Percentiles rank a stretch among this genome's conserved stretches.
Conservation (phyloP, 2,113 vertebrate genomes). For the Upupa epops region DNA sequence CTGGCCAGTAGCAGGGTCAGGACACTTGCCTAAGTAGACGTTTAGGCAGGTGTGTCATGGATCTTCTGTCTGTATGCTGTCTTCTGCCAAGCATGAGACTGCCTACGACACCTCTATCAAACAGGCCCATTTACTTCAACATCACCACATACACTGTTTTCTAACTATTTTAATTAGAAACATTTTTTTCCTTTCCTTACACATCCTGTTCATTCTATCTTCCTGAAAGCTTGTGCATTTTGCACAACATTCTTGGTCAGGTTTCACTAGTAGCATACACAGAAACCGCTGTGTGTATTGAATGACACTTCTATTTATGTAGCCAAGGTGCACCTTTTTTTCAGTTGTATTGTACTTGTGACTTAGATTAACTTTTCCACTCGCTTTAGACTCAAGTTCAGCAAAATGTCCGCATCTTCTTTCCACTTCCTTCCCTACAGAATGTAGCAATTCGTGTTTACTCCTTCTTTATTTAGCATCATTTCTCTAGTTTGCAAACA, state of each 20-base stretch:
- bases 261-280: neutral
- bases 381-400: neutral
- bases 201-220: neutral
- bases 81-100: neutral
- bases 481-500: neutral
- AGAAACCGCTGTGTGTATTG: neutral
- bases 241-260: neutral
- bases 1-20: neutral
- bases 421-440: neutral
- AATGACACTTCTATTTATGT: neutral
- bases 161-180: conserved; percentile 18
- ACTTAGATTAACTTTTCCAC: neutral
- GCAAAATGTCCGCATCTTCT: neutral
- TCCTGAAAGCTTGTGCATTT: neutral
- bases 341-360: neutral
- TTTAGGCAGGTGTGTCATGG: neutral
- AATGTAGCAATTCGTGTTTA: neutral
- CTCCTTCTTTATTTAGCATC: neutral
- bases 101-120: neutral
- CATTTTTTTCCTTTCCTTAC: neutral
- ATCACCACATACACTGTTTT: fast-evolving
- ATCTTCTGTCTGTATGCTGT: neutral
- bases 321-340: fast-evolving
- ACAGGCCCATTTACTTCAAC: neutral
- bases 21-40: neutral